A percentile compares a stretch with the other conserved stretches of the same genome.
phyloP scores from a whole-genome alignment of 2,888 invertebrate species.

The Drosophila anceps region DNA sequence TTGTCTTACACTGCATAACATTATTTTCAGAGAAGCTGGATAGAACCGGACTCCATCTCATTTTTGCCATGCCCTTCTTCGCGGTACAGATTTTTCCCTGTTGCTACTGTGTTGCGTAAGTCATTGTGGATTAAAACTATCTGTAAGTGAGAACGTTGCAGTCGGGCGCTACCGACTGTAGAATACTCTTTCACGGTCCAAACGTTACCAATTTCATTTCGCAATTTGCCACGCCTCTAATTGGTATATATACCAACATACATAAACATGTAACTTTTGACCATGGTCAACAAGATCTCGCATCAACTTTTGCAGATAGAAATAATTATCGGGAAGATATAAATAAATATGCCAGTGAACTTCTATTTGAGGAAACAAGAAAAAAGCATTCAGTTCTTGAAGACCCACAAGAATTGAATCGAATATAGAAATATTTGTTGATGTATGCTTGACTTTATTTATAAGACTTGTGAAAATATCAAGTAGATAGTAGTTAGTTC shows the following conservation, averaged over 20 bases:
- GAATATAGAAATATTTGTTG: neutral
- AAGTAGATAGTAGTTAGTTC: neutral
- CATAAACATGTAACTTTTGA: too few relatives aligned
- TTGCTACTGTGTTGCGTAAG: neutral
- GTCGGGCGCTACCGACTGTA: too few relatives aligned
- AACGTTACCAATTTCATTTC: too few relatives aligned
- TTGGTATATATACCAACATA: too few relatives aligned
- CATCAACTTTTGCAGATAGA: too few relatives aligned
- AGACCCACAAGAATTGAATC: neutral
- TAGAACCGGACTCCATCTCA: slow-evolving; percentile 1
- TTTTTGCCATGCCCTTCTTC: neutral
- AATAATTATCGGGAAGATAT: neutral
- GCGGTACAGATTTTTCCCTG: too few relatives aligned
- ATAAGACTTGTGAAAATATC: slow-evolving; percentile 3
- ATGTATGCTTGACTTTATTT: slow-evolving; percentile 6
- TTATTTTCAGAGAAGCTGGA: neutral
- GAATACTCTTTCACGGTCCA: too few relatives aligned
- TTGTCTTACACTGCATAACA: neutral
- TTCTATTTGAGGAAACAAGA: neutral
- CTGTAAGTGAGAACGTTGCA: too few relatives aligned
- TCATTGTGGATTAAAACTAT: neutral
- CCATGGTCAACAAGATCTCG: too few relatives aligned
- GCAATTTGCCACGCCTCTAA: too few relatives aligned
- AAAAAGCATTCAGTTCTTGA: neutral
- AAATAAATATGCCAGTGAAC: neutral